phyloP scores from a whole-genome alignment of 2,797 vertebrate species.

The Etheostoma perlongum region DNA sequence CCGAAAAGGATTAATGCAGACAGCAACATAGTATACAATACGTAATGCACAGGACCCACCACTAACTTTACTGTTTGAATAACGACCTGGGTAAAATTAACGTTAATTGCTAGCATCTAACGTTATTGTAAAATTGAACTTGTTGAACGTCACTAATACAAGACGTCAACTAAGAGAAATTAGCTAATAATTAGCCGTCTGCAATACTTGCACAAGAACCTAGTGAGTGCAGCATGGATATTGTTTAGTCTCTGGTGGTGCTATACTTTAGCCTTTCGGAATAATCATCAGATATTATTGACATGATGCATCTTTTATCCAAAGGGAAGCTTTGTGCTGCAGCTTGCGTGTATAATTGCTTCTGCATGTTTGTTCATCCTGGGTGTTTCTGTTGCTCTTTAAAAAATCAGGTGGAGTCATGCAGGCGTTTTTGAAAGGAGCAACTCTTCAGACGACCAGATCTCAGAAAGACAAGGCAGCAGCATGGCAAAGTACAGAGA shows the following conservation, averaged over 20 bases:
- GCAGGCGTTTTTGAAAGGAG: slow-evolving; percentile 96
- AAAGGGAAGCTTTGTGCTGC: no score
- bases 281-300: neutral
- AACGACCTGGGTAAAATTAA: no score
- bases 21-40: no score
- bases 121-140: neutral
- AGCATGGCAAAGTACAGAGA: slow-evolving; percentile 88
- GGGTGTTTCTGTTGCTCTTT: neutral
- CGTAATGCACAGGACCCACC: neutral
- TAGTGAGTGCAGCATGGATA: neutral
- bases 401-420: slow-evolving; percentile 73
- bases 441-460: slow-evolving; percentile 82
- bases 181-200: neutral
- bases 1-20: no score
- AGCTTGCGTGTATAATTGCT: neutral
- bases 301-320: neutral
- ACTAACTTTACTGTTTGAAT: neutral
- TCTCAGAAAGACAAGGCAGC: slow-evolving; percentile 86
- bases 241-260: neutral
- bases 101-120: no score
- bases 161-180: no score
- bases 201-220: no score
- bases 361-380: neutral
- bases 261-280: neutral
- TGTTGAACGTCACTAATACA: no score